Base-by-base conservation (phyloP, 2,113 vertebrate species). In the Anarrhichthys ocellatus region DNA sequence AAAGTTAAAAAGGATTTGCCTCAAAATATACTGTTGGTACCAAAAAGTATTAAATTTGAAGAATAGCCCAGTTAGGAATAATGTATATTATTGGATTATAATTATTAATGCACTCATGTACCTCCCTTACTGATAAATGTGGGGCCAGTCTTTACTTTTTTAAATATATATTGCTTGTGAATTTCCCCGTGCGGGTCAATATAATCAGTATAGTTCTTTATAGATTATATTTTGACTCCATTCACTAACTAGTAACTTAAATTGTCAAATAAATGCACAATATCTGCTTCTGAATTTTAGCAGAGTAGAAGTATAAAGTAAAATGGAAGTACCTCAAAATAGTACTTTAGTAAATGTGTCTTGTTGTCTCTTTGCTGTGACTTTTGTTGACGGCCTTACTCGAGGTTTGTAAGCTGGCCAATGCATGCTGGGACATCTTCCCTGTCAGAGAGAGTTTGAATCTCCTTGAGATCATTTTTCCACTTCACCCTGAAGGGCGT, bases 391-490 rank as follows among this genome's bases (percentile, higher is more conserved):
- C 27, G 8, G 13, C 11, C 20, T 24, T 18, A 5, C 27, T 46
- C 2, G 6, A 50, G 77, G 77, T 46, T 46, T 63, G 36, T 62
- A 34, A 38, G 27, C 63, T 14, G 38, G 27, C 50, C 13, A 20
- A 8, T 3, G 36, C 48, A 8, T 6, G 29, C 38, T 29, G 17
- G 70, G 36, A 48, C 17, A 50, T 63, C 38, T 40, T 22, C 18
- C 29, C 22, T 38, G 24, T 40, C 42, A 3, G 5, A 20, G 46
- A 63, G 52, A 20, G 17, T 17, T 20, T 73, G 34, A 65, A 63
- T 44, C 63, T 66, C 42, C 44, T 44, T 58, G 50, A 79, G 75
- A 59, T 83, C 24, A 24, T 78, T 32, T 69, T 69, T 64, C 36
- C 40, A 36, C n/a, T 71, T 69, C 24, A 2, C 27, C 62, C 64